Conservation (phyloP, 2,113 vertebrate genomes). For the Alexandromys fortis region DNA sequence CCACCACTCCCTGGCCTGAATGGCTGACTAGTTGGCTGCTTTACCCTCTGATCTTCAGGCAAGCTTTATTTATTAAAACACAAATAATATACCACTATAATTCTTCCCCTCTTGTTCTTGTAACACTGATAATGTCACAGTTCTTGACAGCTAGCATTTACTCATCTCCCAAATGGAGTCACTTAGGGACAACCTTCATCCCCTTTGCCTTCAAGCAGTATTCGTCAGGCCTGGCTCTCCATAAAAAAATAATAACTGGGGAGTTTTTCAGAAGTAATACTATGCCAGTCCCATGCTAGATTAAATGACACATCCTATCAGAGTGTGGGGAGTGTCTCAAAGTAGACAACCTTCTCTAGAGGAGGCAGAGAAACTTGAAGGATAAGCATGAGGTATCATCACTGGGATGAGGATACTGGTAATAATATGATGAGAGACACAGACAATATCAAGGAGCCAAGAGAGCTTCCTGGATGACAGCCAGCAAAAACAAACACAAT, state of each 20-base stretch:
- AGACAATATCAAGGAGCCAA: not conserved
- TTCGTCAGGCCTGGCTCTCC: not conserved
- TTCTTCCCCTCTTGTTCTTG: constrained; percentile 37
- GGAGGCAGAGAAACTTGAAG: not conserved
- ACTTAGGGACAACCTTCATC: not conserved
- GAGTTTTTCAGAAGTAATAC: not conserved
- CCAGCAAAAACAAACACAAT: not conserved
- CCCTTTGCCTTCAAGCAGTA: not conserved
- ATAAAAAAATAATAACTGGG: not conserved
- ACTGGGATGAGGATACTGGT: not conserved
- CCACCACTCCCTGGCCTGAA: too few relatives aligned
- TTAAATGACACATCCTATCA: not conserved
- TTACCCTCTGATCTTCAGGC: too few relatives aligned
- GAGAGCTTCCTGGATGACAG: not conserved
- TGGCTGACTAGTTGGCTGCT: too few relatives aligned
- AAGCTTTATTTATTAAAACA: too few relatives aligned
- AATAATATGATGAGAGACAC: not conserved
- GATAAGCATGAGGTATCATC: not conserved
- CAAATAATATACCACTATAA: not conserved
- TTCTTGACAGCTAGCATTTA: too few relatives aligned
- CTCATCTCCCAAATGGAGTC: constrained; percentile 33
- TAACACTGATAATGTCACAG: too few relatives aligned
- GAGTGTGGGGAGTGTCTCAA: not conserved
- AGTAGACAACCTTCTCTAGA: constrained; percentile 14
- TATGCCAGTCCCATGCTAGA: not conserved